Base-by-base conservation (phyloP, 2,113 vertebrate genomes). In the Perognathus longimembris region DNA sequence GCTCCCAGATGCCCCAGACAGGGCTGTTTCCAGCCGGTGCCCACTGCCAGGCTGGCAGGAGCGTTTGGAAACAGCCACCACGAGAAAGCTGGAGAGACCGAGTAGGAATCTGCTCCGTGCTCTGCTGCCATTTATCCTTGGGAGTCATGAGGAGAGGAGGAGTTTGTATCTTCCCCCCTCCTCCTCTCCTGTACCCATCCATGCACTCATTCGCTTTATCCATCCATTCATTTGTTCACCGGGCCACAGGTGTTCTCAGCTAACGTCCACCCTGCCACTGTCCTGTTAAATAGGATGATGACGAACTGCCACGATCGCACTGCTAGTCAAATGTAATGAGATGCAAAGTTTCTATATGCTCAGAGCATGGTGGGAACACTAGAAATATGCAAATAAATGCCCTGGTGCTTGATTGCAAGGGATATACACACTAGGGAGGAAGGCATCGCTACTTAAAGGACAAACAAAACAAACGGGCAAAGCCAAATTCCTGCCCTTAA, bases 61-160 rank as follows among this genome's bases (percentile, higher is more conserved):
- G 0, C 14, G 24, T 34, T 63, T 32, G 2, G 30, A 38, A 28
- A 10, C 38, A 61, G 73, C 30, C 7, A 0, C 40, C 14, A 7
- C 0, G 36, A 66, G 11, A 40, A 0, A 1, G 50, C 24, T 38
- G 61, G 6, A 32, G 22, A 11, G 30, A 61, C 15, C 6, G 7
- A 36, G 14, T 15, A 5, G 14, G 61, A 8, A 5, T 9, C 20
- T 12, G 14, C 3, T 45, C 28, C 36, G 73, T 1, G 0, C 1
- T 28, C 21, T 32, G 42, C 61, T 34, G 45, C n/a, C 57, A 5
- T 40, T 82, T 66, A 34, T 80, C 28, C 28, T 42, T 11, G 26
- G 38, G 32, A 74, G 40, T 50, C 59, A 18, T 3, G 6, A 75
- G 34, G 36, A 40, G 61, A 34, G 67, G 4, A 34, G 11, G 74